These are phyloP conservation scores for Luehdorfia chinensis DNA, from an alignment of 1,140 invertebrate species.

Conservation along the genomic window DNA sequence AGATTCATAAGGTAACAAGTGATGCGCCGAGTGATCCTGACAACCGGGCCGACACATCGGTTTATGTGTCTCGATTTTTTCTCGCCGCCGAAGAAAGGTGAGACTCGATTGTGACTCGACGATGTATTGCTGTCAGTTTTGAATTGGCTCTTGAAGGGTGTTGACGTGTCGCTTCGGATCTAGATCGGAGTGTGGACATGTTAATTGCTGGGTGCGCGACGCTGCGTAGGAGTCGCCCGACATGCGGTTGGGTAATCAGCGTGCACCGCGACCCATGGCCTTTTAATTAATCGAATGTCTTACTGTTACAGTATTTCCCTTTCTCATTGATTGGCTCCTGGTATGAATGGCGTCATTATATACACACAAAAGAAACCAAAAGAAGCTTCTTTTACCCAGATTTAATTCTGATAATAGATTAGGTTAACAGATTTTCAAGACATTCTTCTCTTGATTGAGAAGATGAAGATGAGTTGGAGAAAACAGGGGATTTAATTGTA, in stretches of 20 bases:
- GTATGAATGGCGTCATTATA: too few species aligned
- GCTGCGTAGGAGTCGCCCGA: slow-evolving; percentile 37
- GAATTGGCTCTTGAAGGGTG: slow-evolving; percentile 60
- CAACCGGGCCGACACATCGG: slow-evolving; percentile 20
- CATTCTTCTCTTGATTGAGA: too few species aligned
- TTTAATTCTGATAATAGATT: too few species aligned
- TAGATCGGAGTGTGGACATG: slow-evolving; percentile 65
- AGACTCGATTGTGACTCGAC: slow-evolving; percentile 54
- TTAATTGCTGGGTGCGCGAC: slow-evolving; percentile 71
- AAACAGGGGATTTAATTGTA: too few species aligned
- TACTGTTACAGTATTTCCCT: not conserved
- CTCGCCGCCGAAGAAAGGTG: slow-evolving; percentile 48
- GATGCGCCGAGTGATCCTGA: slow-evolving; percentile 54
- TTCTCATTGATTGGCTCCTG: not conserved
- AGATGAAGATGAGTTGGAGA: too few species aligned
- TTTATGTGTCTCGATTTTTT: slow-evolving; percentile 48
- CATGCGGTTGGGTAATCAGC: slow-evolving; percentile 21
- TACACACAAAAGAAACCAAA: too few species aligned
- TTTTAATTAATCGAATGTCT: slow-evolving; percentile 18
- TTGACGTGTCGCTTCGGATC: slow-evolving; percentile 59
- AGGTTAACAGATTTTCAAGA: too few species aligned
- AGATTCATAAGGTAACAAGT: slow-evolving; percentile 47
- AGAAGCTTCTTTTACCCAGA: too few species aligned
- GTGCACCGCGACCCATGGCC: slow-evolving; percentile 24
- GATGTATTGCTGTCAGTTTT: slow-evolving; percentile 57